Percentiles rank a stretch among this genome's conserved stretches.
Evolutionary conservation across 2,797 vertebrate genomes (phyloP).

Genomic region (Yasuhikotakia modesta): DNA sequence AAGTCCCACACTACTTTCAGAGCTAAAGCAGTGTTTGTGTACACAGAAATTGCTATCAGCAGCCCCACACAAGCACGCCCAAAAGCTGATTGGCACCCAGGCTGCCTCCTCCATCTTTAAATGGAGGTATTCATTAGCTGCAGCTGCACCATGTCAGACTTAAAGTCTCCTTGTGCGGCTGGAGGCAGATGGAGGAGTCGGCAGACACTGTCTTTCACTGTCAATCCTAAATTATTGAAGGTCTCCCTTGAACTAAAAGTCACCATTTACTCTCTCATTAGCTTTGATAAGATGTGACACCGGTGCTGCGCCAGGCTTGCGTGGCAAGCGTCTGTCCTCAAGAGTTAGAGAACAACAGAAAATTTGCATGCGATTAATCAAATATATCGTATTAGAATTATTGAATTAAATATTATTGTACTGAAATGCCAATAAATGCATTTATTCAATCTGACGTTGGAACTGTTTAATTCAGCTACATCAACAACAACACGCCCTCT

Average conservation of each 20-base stretch:
- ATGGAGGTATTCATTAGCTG: constrained; percentile 62
- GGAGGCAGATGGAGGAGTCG: constrained; percentile 58
- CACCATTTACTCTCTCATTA: constrained; percentile 26
- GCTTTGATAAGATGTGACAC: constrained; percentile 39
- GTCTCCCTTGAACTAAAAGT: constrained; percentile 44
- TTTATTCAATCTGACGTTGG: neutral
- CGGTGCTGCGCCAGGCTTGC: constrained; percentile 24
- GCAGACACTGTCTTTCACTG: constrained; percentile 52
- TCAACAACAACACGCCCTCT: neutral
- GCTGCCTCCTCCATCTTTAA: constrained; percentile 51
- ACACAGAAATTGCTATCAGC: constrained; percentile 51
- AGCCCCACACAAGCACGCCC: constrained; percentile 49
- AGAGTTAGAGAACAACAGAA: constrained; percentile 1
- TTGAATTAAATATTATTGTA: neutral
- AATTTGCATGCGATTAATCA: neutral
- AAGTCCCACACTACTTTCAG: constrained; percentile 38
- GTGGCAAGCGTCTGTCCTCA: constrained; percentile 6
- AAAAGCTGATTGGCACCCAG: constrained; percentile 55
- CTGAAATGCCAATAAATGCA: constrained; percentile 4
- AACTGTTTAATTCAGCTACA: neutral
- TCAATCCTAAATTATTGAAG: constrained; percentile 46
- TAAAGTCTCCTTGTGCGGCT: constrained; percentile 58
- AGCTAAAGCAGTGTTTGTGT: constrained; percentile 50
- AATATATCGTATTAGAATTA: neutral
- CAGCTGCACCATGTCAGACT: constrained; percentile 59